phyloP scores from a whole-genome alignment of 2,888 invertebrate species.

The Suillia variegata region DNA sequence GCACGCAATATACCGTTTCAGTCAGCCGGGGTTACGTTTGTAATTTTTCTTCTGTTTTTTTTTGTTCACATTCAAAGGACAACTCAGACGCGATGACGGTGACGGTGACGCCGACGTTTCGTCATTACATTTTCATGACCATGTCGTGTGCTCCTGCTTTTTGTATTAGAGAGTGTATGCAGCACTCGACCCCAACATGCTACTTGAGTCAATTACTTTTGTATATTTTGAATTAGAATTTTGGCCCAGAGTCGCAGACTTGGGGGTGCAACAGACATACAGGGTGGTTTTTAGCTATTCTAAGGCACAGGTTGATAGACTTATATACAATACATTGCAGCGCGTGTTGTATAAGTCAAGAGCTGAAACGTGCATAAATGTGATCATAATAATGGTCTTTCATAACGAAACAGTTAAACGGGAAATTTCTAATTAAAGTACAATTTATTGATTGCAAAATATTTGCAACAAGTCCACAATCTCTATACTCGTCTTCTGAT shows the following conservation, averaged over 20 bases:
- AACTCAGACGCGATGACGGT: too few species aligned
- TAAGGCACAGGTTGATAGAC: background rate
- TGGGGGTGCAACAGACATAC: too few species aligned
- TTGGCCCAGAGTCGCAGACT: too few species aligned
- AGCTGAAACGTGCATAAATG: conserved; percentile 52
- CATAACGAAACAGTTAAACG: too few species aligned
- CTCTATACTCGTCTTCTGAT: too few species aligned
- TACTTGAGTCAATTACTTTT: background rate
- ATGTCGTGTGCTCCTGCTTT: conserved; percentile 32
- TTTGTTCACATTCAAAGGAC: background rate
- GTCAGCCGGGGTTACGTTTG: background rate
- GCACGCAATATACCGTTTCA: conserved; percentile 34
- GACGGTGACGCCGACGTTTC: conserved; percentile 35
- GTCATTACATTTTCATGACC: conserved; percentile 60
- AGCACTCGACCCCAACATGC: conserved; percentile 2
- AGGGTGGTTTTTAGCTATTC: background rate
- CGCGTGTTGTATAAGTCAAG: conserved; percentile 41
- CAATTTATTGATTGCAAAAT: too few species aligned
- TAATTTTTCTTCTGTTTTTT: conserved; percentile 7
- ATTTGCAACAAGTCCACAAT: too few species aligned
- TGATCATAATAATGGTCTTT: too few species aligned
- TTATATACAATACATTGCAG: too few species aligned
- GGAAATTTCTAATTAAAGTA: too few species aligned
- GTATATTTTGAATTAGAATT: background rate
- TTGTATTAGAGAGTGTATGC: background rate